Base-by-base conservation (phyloP, 2,113 vertebrate species). In the Pluvianellus socialis region DNA sequence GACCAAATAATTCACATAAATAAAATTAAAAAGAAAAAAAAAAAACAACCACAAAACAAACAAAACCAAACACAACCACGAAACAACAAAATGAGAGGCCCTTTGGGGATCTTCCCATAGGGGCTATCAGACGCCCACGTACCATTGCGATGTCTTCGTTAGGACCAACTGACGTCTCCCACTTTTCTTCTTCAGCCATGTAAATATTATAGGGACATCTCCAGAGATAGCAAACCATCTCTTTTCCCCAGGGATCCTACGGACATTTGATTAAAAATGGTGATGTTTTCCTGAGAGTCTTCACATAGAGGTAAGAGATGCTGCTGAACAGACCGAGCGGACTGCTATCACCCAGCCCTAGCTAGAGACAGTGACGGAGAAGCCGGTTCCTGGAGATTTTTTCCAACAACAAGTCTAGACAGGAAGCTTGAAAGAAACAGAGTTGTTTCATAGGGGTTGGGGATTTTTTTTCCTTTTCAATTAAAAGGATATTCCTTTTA, bases 351-450 rank as follows among this genome's bases (percentile, higher is more conserved):
- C 52, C 61, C 47, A 80, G 72, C 38, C 88, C 11, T 0, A 28
- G 49, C 77, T 53, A 79, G 38, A 79, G 88, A 91, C 87, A 90
- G 86, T 6, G 6, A 62, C n/a, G 40, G 89, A 95, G 90, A 47
- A 95, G 68, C 13, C 0, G 0, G 83, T 82, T 95, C 87, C 92
- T 91, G 89, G 49, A 76, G 73, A 79, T 20, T 5, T 92, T 82
- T 92, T 79, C 77, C 92, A 90, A 83, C 84, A 88, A 58, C 14
- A 88, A 90, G 97, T 97, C 97, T 97, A 97, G 96, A 97, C 96
- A 97, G 97, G 97, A 97, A 97, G 84, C 67, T 88, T 96, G 87
- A 76, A 91, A 91, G 89, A 96, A 95, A 87, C 75, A 58, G 59
- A 82, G 38, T 47, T 86, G 70, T 84, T 91, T 94, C 88, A 42